Percentiles rank a stretch among this genome's conserved stretches.
Conservation (phyloP, 2,113 vertebrate species). For the Dromas ardeola region DNA sequence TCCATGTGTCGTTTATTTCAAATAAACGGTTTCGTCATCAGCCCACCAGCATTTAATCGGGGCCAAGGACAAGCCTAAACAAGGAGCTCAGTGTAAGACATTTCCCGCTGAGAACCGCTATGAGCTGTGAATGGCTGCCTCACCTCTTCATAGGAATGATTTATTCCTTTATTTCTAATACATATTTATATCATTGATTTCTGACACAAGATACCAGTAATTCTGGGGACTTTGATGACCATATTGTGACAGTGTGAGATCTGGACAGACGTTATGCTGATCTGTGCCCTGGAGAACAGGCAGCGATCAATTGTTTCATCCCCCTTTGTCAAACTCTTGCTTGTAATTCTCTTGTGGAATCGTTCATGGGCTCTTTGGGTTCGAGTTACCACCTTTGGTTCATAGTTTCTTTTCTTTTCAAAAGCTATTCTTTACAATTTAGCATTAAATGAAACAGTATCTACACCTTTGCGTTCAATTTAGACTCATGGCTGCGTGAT, state of each 20-base stretch:
- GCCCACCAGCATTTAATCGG: background rate
- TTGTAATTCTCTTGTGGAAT: background rate
- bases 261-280: background rate
- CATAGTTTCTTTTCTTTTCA: too few species aligned
- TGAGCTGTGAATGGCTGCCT: background rate
- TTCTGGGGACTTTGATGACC: background rate
- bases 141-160: background rate
- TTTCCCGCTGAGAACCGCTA: background rate
- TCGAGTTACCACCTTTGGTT: too few species aligned
- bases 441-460: background rate
- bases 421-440: background rate
- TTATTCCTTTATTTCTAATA: background rate
- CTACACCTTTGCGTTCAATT: background rate
- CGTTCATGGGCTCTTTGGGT: background rate
- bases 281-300: background rate
- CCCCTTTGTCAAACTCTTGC: too few species aligned
- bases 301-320: background rate
- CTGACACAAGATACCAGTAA: background rate
- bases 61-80: background rate
- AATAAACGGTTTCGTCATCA: background rate
- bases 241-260: rapidly evolving
- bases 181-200: background rate
- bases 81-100: background rate
- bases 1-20: background rate
- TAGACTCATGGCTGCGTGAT: background rate